Conservation (phyloP, 2,888 invertebrate species). For the Drosophila borealis region DNA sequence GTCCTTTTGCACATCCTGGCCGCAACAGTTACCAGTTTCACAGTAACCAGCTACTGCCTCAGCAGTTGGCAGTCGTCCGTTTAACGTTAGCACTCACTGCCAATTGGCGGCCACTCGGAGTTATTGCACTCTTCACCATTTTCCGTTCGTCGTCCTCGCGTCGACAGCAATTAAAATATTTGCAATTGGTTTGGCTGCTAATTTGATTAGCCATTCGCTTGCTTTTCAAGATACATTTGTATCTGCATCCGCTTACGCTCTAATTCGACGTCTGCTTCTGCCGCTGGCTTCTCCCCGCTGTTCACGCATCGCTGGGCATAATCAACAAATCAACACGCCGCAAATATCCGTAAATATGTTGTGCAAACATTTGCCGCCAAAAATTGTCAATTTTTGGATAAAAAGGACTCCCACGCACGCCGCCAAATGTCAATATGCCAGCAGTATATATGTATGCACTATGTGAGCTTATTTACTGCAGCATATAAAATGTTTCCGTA, state of each 20-base stretch:
- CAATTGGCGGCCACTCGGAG: slow-evolving; percentile 7
- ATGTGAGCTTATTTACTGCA: background rate
- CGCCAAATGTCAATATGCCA: slow-evolving; percentile 4
- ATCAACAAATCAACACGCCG: slow-evolving; percentile 50
- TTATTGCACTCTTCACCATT: slow-evolving; percentile 1
- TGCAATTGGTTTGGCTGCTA: slow-evolving; percentile 44
- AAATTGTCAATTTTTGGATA: slow-evolving; percentile 48
- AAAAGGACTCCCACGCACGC: slow-evolving; percentile 4
- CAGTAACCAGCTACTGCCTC: slow-evolving; percentile 2
- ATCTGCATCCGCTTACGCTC: slow-evolving; percentile 27
- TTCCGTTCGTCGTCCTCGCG: background rate
- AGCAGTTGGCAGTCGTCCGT: slow-evolving; percentile 2
- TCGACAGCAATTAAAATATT: slow-evolving; percentile 50
- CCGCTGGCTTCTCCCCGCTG: background rate
- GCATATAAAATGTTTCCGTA: background rate
- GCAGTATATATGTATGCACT: background rate
- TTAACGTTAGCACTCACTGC: slow-evolving; percentile 4
- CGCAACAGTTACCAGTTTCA: slow-evolving; percentile 26
- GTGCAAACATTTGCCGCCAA: slow-evolving; percentile 51
- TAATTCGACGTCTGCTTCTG: slow-evolving; percentile 13
- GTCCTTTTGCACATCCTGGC: slow-evolving; percentile 16
- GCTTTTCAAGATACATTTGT: slow-evolving; percentile 17
- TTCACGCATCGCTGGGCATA: slow-evolving; percentile 39
- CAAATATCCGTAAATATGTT: slow-evolving; percentile 53
- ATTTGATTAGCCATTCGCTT: slow-evolving; percentile 42